Percentiles rank a stretch among this genome's conserved stretches.
Conservation (phyloP, 2,113 vertebrate species). For the Clinocottus analis region DNA sequence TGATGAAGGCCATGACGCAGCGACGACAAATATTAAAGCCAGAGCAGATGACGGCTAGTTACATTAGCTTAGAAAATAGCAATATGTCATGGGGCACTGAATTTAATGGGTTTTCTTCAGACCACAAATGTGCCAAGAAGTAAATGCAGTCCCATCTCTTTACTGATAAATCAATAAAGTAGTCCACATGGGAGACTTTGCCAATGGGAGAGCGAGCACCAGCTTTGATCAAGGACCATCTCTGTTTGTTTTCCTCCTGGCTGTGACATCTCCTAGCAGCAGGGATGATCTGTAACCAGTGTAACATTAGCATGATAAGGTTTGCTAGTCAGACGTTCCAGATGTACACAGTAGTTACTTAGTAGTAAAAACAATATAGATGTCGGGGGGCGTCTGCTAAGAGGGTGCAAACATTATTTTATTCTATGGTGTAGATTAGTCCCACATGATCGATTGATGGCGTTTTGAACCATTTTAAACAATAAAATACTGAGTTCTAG, state of each 20-base stretch:
- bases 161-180: too few species aligned
- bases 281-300: too few species aligned
- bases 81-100: too few species aligned
- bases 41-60: too few species aligned
- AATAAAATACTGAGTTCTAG: not conserved
- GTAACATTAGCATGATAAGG: not conserved
- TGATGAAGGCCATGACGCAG: too few species aligned
- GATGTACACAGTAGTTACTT: too few species aligned
- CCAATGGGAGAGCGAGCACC: not conserved
- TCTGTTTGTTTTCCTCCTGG: too few species aligned
- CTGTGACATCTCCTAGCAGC: not conserved
- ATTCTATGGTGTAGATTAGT: not conserved
- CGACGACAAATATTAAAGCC: too few species aligned
- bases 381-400: not conserved
- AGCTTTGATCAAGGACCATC: not conserved
- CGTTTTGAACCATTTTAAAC: not conserved
- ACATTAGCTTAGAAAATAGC: too few species aligned
- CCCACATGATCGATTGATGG: not conserved
- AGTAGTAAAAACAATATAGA: too few species aligned
- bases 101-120: too few species aligned
- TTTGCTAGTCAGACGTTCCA: not conserved
- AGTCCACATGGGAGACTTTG: not conserved
- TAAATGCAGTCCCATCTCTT: too few species aligned
- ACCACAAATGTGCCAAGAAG: not conserved
- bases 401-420: not conserved